phyloP scores from a whole-genome alignment of 1,140 invertebrate species.

The Eubasilissa regina region DNA sequence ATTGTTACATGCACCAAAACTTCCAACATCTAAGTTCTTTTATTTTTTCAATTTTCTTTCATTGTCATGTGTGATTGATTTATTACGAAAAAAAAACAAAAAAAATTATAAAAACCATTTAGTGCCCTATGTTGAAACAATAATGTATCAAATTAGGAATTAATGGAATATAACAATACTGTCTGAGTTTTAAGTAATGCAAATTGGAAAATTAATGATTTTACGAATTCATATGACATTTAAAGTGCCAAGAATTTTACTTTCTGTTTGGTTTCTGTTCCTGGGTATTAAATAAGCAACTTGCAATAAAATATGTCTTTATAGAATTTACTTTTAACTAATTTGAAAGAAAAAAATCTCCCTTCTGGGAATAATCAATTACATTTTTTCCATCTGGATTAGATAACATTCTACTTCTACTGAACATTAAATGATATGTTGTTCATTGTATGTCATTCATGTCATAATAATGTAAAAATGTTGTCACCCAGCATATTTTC shows the following conservation, averaged over 20 bases:
- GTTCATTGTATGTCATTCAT: too few species aligned
- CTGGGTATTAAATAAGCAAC: too few species aligned
- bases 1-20: conserved; percentile 6
- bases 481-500: too few species aligned
- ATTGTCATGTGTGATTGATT: conserved; percentile 29
- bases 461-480: too few species aligned
- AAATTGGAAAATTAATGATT: not conserved
- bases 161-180: not conserved
- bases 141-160: conserved; percentile 54
- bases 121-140: conserved; percentile 58
- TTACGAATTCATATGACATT: conserved; percentile 2
- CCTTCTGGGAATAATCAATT: too few species aligned
- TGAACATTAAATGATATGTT: too few species aligned
- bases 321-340: too few species aligned
- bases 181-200: conserved; percentile 18
- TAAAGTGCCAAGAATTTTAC: conserved; percentile 31
- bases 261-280: not conserved
- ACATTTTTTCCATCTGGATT: too few species aligned
- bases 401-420: too few species aligned
- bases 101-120: conserved; percentile 54
- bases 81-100: conserved; percentile 32
- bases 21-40: conserved; percentile 11
- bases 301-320: too few species aligned
- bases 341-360: too few species aligned
- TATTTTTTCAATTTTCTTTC: conserved; percentile 31